Percentiles rank a stretch among this genome's conserved stretches.
These are phyloP conservation scores for Cactoblastis cactorum DNA, from an alignment of 2,888 invertebrate species.

Conservation along the genomic window DNA sequence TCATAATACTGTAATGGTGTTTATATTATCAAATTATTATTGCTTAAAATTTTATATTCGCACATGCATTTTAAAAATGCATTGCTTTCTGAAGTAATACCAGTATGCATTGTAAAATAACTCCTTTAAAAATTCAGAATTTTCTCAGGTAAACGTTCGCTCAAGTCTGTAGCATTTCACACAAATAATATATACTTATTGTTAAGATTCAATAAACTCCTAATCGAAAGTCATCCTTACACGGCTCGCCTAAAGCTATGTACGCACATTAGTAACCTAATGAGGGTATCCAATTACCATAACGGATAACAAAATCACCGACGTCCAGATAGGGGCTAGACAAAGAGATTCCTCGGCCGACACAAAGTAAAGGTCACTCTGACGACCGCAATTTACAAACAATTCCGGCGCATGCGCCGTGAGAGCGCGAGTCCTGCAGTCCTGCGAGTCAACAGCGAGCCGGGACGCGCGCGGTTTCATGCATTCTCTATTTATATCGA, in stretches of 20 bases:
- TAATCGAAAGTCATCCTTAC: not conserved
- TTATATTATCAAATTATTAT: conserved; percentile 2
- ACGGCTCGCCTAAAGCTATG: not conserved
- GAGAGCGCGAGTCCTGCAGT: conserved; percentile 20
- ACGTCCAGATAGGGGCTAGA: not conserved
- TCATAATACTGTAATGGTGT: conserved; percentile 23
- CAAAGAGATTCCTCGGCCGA: not conserved
- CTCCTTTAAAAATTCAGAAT: too few relatives aligned
- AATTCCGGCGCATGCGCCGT: conserved; percentile 53
- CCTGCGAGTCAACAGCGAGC: conserved; percentile 22
- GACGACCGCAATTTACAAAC: conserved; percentile 56
- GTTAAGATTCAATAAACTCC: too few relatives aligned
- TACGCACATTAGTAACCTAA: not conserved
- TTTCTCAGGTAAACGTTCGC: too few relatives aligned
- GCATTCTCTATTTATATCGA: conserved; percentile 72
- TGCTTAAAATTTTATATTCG: too few relatives aligned
- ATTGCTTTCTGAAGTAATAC: too few relatives aligned
- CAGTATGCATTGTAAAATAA: too few relatives aligned
- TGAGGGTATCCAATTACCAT: not conserved
- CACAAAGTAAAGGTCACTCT: conserved; percentile 37
- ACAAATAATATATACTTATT: too few relatives aligned
- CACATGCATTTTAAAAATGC: too few relatives aligned
- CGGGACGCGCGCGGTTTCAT: conserved; percentile 28
- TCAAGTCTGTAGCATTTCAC: too few relatives aligned
- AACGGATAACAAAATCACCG: not conserved